Percentiles rank a stretch among this genome's conserved stretches.
These are phyloP conservation scores for Xyrauchen texanus DNA, from an alignment of 2,113 vertebrate species.

Conservation along the genomic window DNA sequence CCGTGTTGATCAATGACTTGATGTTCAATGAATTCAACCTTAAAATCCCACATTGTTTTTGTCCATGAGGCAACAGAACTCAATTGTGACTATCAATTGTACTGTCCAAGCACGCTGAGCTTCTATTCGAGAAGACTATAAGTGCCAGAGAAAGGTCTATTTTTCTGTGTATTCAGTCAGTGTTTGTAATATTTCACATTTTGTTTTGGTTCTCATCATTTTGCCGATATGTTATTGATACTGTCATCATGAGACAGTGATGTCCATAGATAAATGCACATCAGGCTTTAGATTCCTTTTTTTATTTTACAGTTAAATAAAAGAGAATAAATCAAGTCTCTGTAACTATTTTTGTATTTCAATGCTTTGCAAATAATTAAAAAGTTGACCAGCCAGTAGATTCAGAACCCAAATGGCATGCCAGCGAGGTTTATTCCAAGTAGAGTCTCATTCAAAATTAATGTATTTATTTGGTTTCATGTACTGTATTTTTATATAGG, in stretches of 20 bases:
- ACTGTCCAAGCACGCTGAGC: constrained; percentile 50
- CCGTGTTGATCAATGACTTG: constrained; percentile 25
- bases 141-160: constrained; percentile 64
- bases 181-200: constrained; percentile 53
- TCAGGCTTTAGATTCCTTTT: constrained; percentile 42
- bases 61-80: constrained; percentile 37
- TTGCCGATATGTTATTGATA: constrained; percentile 45
- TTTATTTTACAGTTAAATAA: constrained; percentile 56
- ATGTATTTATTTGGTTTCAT: too few relatives aligned
- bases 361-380: background rate
- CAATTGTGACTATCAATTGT: constrained; percentile 46
- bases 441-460: too few relatives aligned
- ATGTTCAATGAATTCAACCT: constrained; percentile 46
- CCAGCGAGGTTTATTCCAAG: too few relatives aligned
- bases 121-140: constrained; percentile 49
- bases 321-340: constrained; percentile 50
- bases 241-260: constrained; percentile 12
- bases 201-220: constrained; percentile 39
- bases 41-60: constrained; percentile 22
- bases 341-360: constrained; percentile 22
- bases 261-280: constrained; percentile 53
- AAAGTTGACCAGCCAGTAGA: background rate
- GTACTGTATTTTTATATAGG: too few relatives aligned
- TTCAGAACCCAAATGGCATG: too few relatives aligned
- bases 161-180: constrained; percentile 56